phyloP scores from a whole-genome alignment of 2,888 invertebrate species.

The Calephelis perditalis region DNA sequence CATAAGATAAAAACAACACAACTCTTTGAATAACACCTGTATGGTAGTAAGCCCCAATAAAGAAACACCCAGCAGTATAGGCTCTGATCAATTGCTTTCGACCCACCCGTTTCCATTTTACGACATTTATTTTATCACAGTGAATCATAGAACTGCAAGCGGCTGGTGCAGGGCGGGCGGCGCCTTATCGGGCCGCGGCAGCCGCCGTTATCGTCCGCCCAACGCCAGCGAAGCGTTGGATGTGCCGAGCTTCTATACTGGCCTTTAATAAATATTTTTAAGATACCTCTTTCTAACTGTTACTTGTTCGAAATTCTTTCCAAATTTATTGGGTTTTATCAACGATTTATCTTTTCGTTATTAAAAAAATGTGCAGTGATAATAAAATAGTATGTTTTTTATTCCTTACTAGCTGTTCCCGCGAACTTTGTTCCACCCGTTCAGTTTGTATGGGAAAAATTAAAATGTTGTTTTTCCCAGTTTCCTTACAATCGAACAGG shows the following conservation, averaged over 20 bases:
- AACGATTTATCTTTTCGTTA: not conserved
- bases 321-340: constrained; percentile 10
- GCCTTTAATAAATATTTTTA: constrained; percentile 19
- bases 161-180: constrained; percentile 32
- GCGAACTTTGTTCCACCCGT: no score
- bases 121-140: constrained; percentile 40
- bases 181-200: constrained; percentile 38
- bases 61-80: no score
- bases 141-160: constrained; percentile 35
- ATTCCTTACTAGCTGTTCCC: no score
- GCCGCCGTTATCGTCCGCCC: constrained; percentile 29
- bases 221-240: constrained; percentile 15
- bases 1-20: no score
- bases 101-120: constrained; percentile 39
- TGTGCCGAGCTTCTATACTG: constrained; percentile 16
- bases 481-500: no score
- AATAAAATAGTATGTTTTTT: no score
- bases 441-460: no score
- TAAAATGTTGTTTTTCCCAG: no score
- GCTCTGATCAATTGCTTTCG: constrained; percentile 16
- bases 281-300: constrained; percentile 19
- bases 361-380: no score
- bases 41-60: no score
- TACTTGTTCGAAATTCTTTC: constrained; percentile 14
- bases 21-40: no score